A percentile compares a stretch with the other conserved stretches of the same genome.
Evolutionary conservation across 2,113 vertebrate species (phyloP).

Genomic region (Varanus salvator): DNA sequence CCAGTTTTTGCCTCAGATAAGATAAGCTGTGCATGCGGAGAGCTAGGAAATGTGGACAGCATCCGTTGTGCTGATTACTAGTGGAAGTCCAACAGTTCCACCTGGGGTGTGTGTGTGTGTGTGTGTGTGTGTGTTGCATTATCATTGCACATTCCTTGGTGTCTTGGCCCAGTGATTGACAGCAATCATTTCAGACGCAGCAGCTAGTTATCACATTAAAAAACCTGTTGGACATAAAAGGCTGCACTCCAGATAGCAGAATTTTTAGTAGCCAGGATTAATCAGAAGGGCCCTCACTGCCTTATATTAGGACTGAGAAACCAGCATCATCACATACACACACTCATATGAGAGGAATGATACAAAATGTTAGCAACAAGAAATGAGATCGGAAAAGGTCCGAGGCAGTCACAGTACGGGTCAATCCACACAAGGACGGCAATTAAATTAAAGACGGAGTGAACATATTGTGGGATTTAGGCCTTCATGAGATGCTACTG

Average conservation of each 20-base stretch:
- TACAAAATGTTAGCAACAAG: background rate
- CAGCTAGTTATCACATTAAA: background rate
- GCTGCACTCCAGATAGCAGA: background rate
- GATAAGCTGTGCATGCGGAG: background rate
- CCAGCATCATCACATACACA: background rate
- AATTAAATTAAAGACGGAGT: background rate
- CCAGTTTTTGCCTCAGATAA: background rate
- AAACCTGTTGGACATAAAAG: background rate
- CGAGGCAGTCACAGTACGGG: background rate
- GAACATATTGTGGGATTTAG: background rate
- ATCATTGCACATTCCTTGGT: background rate
- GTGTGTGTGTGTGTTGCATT: background rate
- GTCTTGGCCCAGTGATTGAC: conserved; percentile 1
- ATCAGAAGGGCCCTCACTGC: conserved; percentile 2
- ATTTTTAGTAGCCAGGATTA: conserved; percentile 23
- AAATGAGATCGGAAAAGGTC: conserved; percentile 1
- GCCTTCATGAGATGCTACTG: background rate
- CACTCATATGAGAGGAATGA: conserved; percentile 5
- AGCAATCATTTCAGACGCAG: conserved; percentile 18
- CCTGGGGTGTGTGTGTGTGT: background rate
- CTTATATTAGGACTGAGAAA: conserved; percentile 7
- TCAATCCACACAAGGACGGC: background rate
- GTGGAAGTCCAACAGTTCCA: background rate
- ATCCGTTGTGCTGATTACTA: background rate
- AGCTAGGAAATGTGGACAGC: background rate